A percentile compares a stretch with the other conserved stretches of the same genome.
phyloP scores from a whole-genome alignment of 2,888 invertebrate species.

The Rhingia campestris region DNA sequence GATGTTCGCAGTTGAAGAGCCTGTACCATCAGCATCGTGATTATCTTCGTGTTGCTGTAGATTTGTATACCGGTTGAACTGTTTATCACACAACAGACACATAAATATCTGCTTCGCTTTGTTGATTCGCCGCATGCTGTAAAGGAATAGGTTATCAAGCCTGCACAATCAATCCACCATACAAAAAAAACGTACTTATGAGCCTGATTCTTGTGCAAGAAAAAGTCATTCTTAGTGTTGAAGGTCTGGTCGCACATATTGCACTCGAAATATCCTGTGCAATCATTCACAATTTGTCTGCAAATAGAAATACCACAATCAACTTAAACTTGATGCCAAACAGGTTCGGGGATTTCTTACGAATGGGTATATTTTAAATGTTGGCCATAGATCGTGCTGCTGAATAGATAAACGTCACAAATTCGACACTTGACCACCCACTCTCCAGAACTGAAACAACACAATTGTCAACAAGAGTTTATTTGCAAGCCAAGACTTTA shows the following conservation, averaged over 20 bases:
- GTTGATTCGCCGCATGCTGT: constrained; percentile 64
- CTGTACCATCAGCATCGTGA: constrained; percentile 55
- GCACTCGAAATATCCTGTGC: constrained; percentile 65
- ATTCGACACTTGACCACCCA: constrained; percentile 68
- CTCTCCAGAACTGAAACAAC: constrained; percentile 58
- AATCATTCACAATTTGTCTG: constrained; percentile 70
- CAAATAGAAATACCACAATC: background rate
- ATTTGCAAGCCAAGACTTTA: background rate
- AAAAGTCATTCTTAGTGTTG: constrained; percentile 68
- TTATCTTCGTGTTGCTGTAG: constrained; percentile 66
- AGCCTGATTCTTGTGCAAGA: constrained; percentile 69
- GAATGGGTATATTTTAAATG: constrained; percentile 71
- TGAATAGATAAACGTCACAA: constrained; percentile 66
- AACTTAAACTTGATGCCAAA: background rate
- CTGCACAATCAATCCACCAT: background rate
- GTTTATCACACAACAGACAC: constrained; percentile 66
- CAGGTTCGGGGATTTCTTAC: constrained; percentile 28
- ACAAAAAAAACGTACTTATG: constrained; percentile 42
- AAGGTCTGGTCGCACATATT: constrained; percentile 67
- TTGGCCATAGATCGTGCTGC: constrained; percentile 68
- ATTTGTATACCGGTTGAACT: constrained; percentile 57
- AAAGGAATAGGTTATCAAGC: background rate
- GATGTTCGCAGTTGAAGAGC: constrained; percentile 10
- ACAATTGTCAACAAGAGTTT: background rate
- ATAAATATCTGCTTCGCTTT: constrained; percentile 68